Evolutionary conservation across 2,113 vertebrate species (phyloP).

Genomic region (Eclectus roratus): DNA sequence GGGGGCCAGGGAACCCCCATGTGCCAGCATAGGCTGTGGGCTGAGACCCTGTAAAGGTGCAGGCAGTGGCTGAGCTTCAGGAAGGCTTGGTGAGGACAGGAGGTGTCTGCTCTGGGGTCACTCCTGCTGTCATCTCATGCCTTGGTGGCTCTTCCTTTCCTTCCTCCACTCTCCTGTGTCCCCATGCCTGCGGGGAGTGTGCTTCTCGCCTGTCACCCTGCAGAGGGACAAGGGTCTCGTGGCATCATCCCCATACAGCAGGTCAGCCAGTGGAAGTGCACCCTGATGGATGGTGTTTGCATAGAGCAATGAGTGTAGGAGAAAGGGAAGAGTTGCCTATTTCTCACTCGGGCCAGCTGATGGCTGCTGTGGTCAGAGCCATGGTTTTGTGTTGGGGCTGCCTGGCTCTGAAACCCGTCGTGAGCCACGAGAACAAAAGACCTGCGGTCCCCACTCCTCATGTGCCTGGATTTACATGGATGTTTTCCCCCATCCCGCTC

Average conservation of each 20-base stretch:
- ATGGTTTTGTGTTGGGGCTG: background rate
- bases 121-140: background rate
- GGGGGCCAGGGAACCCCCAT: background rate
- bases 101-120: background rate
- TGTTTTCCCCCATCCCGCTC: background rate
- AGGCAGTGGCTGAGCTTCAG: background rate
- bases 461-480: background rate
- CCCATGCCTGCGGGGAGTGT: fast-evolving
- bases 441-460: fast-evolving
- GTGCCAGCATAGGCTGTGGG: background rate
- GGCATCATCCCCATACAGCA: background rate
- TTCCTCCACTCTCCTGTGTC: background rate
- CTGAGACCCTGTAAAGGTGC: background rate
- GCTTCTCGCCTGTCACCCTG: fast-evolving
- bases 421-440: background rate
- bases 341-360: background rate
- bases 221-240: background rate
- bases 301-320: background rate
- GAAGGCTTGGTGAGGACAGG: background rate
- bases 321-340: background rate
- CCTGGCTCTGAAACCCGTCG: background rate
- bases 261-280: background rate
- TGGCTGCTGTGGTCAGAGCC: background rate
- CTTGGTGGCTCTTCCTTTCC: background rate
- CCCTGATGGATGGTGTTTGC: background rate